Evolutionary conservation across 2,888 invertebrate species (phyloP).

Genomic region (Melipona bicolor): DNA sequence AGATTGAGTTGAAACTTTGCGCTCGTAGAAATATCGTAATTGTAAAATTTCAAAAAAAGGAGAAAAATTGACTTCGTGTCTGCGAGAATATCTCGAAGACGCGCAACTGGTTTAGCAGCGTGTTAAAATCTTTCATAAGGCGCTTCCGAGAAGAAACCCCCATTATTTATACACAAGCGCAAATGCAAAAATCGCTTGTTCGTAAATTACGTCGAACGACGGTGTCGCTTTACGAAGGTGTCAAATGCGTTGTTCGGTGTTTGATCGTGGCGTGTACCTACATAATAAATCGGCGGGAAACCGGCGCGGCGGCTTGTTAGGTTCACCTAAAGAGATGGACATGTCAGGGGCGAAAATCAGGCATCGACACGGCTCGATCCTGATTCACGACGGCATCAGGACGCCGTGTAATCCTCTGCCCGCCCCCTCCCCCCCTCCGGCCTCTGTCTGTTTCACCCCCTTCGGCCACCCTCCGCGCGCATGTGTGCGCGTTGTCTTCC

Average conservation of each 20-base stretch:
- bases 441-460: not conserved
- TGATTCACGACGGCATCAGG: constrained; percentile 46
- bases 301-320: too few relatives aligned
- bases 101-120: not conserved
- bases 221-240: constrained; percentile 20
- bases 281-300: constrained; percentile 15
- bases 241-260: constrained; percentile 26
- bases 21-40: too few relatives aligned
- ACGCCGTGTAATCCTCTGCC: constrained; percentile 41
- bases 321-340: constrained; percentile 32
- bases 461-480: too few relatives aligned
- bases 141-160: not conserved
- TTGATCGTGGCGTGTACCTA: not conserved
- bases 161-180: not conserved
- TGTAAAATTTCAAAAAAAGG: too few relatives aligned
- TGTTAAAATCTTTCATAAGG: too few relatives aligned
- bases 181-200: not conserved
- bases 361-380: constrained; percentile 39
- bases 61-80: too few relatives aligned
- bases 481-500: constrained; percentile 28
- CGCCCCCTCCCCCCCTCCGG: not conserved
- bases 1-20: too few relatives aligned
- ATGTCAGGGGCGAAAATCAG: constrained; percentile 43
- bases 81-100: not conserved
- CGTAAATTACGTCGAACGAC: constrained; percentile 11